Conservation (phyloP, 2,113 vertebrate genomes). For the Takifugu flavidus region DNA sequence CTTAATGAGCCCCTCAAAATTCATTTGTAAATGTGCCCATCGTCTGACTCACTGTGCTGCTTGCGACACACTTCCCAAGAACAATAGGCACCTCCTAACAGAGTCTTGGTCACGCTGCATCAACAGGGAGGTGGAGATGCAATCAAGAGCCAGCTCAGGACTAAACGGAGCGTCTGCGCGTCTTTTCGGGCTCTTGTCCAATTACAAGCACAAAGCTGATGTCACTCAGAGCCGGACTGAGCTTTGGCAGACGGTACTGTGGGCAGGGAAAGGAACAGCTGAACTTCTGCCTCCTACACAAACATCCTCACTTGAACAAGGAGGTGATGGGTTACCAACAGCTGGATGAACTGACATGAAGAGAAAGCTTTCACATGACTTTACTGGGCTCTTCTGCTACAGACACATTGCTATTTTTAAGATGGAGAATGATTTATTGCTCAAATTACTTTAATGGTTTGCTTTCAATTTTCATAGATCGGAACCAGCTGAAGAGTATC, state of each 20-base stretch:
- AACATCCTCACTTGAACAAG: conserved; percentile 38
- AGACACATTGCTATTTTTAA: too few relatives aligned
- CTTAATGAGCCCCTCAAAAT: conserved; percentile 25
- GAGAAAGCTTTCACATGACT: conserved; percentile 9
- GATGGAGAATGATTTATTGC: too few relatives aligned
- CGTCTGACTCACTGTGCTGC: conserved; percentile 19
- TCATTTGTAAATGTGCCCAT: conserved; percentile 12
- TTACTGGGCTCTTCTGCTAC: not conserved
- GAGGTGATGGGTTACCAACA: conserved; percentile 35
- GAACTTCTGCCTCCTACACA: conserved; percentile 34
- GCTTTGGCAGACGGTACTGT: conserved; percentile 36
- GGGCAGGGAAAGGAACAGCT: conserved; percentile 20
- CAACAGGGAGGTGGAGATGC: conserved; percentile 43
- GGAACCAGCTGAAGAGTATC: too few relatives aligned
- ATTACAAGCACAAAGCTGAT: conserved; percentile 34
- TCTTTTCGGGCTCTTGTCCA: conserved; percentile 45
- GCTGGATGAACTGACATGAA: conserved; percentile 24
- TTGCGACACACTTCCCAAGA: conserved; percentile 12
- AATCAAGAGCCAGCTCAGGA: conserved; percentile 30
- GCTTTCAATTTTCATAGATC: too few relatives aligned
- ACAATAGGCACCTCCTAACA: conserved; percentile 19
- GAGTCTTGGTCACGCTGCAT: conserved; percentile 28
- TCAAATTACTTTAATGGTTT: too few relatives aligned
- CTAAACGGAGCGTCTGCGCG: conserved; percentile 6
- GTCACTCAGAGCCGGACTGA: conserved; percentile 19